These are phyloP conservation scores for Drosophila sulfurigaster DNA, from an alignment of 1,140 invertebrate species.

Conservation along the genomic window DNA sequence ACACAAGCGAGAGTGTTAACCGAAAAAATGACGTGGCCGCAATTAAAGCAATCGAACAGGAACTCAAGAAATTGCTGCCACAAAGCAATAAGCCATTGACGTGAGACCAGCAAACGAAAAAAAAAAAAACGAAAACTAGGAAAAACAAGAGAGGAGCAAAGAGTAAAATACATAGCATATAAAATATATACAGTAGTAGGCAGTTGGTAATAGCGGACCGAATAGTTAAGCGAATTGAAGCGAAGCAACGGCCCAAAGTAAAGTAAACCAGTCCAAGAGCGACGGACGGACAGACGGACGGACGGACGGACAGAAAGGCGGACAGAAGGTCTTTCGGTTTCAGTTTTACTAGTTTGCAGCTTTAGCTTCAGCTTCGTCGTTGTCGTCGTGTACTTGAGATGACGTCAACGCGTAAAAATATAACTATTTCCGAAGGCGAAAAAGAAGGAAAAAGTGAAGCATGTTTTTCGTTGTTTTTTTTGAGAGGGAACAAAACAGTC, in stretches of 20 bases:
- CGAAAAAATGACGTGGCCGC: conserved; percentile 49
- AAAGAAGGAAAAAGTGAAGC: conserved; percentile 48
- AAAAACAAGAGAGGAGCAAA: conserved; percentile 9
- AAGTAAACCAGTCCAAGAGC: conserved; percentile 65
- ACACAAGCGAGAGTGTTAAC: background rate
- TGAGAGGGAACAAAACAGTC: no score
- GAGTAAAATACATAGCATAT: conserved; percentile 1
- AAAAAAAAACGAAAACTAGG: background rate
- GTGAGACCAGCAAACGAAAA: conserved; percentile 22
- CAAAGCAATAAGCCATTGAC: conserved; percentile 35
- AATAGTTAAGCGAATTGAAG: background rate
- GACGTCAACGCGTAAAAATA: conserved; percentile 75
- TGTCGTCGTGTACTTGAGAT: conserved; percentile 41
- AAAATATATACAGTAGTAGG: conserved; percentile 14
- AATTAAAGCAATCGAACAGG: conserved; percentile 61
- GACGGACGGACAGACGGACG: background rate
- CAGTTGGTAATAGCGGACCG: background rate
- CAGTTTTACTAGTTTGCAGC: conserved; percentile 16
- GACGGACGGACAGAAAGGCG: background rate
- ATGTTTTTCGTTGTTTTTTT: conserved; percentile 43
- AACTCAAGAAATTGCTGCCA: conserved; percentile 51
- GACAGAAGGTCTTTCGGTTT: conserved; percentile 14
- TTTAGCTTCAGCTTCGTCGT: background rate
- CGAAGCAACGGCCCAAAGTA: conserved; percentile 6
- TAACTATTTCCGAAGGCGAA: conserved; percentile 69